Evolutionary conservation across 2,888 invertebrate genomes (phyloP).

Genomic region (Lomographa bimaculata): DNA sequence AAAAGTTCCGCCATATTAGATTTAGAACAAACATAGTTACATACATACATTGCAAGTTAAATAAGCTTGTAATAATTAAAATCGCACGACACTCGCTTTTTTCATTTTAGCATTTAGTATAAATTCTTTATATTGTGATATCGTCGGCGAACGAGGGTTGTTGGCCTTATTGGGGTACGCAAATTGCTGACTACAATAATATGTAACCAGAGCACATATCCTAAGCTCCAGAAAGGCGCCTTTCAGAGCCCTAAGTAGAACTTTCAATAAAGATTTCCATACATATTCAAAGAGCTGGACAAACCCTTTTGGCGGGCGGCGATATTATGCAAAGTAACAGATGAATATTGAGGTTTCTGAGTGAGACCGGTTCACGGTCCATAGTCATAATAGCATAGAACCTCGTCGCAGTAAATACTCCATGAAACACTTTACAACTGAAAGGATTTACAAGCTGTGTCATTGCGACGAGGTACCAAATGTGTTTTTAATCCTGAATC

Average conservation of each 20-base stretch:
- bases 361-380: background rate
- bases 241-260: conserved; percentile 18
- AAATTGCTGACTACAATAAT: conserved; percentile 13
- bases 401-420: background rate
- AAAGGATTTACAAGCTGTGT: no score
- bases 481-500: no score
- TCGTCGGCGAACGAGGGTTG: conserved; percentile 5
- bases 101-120: no score
- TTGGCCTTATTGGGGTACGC: background rate
- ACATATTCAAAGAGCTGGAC: conserved; percentile 23
- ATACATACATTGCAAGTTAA: no score
- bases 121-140: conserved; percentile 12
- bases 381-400: background rate
- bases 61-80: no score
- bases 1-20: no score
- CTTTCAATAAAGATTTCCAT: conserved; percentile 27
- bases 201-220: conserved; percentile 3
- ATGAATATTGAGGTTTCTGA: conserved; percentile 12
- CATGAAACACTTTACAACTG: no score
- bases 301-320: conserved; percentile 19
- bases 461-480: no score
- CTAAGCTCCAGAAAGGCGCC: conserved; percentile 8
- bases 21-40: no score
- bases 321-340: conserved; percentile 15
- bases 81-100: no score